Evolutionary conservation across 2,888 invertebrate species (phyloP).

Genomic region (Pachliopta kotzebuea): DNA sequence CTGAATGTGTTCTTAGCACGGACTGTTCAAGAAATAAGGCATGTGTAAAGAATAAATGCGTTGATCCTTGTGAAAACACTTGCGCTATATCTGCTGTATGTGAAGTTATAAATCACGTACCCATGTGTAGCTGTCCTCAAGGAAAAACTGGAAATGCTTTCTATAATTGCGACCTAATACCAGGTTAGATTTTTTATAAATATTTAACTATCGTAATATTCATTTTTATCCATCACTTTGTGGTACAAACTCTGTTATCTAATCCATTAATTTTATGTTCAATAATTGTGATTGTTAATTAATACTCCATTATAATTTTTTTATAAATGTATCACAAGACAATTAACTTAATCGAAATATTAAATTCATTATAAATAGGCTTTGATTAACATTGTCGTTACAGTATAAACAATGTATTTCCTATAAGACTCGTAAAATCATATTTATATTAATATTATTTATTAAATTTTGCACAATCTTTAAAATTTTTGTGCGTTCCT

Average conservation of each 20-base stretch:
- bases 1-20: slow-evolving; percentile 84
- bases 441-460: no score
- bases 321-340: background rate
- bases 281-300: background rate
- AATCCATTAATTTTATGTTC: no score
- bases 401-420: no score
- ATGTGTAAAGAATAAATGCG: slow-evolving; percentile 84
- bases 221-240: background rate
- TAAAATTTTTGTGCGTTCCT: background rate
- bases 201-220: background rate
- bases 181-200: slow-evolving; percentile 51
- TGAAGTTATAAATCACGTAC: slow-evolving; percentile 86
- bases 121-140: slow-evolving; percentile 85
- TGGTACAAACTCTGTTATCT: background rate
- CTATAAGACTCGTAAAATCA: no score
- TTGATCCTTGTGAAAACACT: slow-evolving; percentile 85
- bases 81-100: slow-evolving; percentile 86
- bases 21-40: slow-evolving; percentile 84
- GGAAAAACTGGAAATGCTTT: slow-evolving; percentile 86
- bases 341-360: no score
- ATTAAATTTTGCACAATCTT: no score
- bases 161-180: slow-evolving; percentile 79
- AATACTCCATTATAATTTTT: background rate
- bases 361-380: no score
- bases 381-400: no score